These are phyloP conservation scores for Sebastes kiyomatsui DNA, from an alignment of 2,797 vertebrate genomes.

Conservation along the genomic window DNA sequence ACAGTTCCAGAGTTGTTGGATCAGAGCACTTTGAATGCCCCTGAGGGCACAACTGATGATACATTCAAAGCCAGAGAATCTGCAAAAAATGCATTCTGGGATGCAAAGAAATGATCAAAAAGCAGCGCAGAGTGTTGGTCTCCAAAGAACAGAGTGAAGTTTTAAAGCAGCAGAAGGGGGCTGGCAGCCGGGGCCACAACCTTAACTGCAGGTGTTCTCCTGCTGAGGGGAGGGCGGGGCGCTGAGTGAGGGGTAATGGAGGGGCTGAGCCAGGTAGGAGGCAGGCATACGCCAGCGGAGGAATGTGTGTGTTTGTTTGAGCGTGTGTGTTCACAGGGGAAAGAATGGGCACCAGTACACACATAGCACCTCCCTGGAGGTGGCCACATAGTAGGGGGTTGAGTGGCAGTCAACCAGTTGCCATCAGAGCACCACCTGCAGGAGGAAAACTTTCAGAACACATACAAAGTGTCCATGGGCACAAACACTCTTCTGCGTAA, in stretches of 20 bases:
- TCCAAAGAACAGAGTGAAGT: constrained; percentile 35
- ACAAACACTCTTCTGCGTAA: background rate
- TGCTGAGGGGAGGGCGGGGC: constrained; percentile 10
- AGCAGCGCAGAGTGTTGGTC: constrained; percentile 14
- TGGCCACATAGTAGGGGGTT: constrained; percentile 42
- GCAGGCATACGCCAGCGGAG: constrained; percentile 6
- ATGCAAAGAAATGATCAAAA: constrained; percentile 65
- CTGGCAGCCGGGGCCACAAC: constrained; percentile 35
- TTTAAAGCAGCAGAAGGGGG: constrained; percentile 31
- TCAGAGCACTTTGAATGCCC: constrained; percentile 35
- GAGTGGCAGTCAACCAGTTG: constrained; percentile 63
- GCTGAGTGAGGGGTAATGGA: background rate
- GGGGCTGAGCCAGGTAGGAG: constrained; percentile 38
- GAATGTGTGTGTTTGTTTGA: background rate
- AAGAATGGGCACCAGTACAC: constrained; percentile 27
- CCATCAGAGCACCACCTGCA: constrained; percentile 72
- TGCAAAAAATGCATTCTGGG: constrained; percentile 49
- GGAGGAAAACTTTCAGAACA: constrained; percentile 45
- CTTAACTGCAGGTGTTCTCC: constrained; percentile 59
- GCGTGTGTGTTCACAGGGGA: background rate
- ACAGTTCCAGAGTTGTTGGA: constrained; percentile 23
- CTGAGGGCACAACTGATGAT: constrained; percentile 27
- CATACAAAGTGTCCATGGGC: constrained; percentile 8
- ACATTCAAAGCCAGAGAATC: constrained; percentile 34
- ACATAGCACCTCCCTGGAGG: constrained; percentile 30